A percentile compares a stretch with the other conserved stretches of the same genome.
These are phyloP conservation scores for Oryzias melastigma DNA, from an alignment of 2,113 vertebrate genomes.

Conservation along the genomic window DNA sequence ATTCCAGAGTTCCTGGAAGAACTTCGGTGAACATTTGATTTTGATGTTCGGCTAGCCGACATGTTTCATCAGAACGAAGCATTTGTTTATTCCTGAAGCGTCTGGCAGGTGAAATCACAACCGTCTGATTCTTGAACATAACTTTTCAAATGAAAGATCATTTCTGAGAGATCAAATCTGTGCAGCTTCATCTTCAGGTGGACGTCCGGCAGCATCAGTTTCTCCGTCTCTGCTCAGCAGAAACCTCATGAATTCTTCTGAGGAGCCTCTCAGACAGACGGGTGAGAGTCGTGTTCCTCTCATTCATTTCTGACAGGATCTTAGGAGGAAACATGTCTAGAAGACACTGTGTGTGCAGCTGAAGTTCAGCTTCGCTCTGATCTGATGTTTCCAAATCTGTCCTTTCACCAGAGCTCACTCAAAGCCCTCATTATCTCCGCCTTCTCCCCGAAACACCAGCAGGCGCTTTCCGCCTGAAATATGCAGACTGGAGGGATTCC, in stretches of 20 bases:
- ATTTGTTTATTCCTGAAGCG: too few species aligned
- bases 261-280: conserved; percentile 25
- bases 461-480: conserved; percentile 33
- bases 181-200: too few species aligned
- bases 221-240: neutral
- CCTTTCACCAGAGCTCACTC: conserved; percentile 63
- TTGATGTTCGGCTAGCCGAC: too few species aligned
- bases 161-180: too few species aligned
- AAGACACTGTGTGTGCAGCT: conserved; percentile 43
- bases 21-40: too few species aligned
- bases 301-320: conserved; percentile 26
- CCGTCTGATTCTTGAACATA: too few species aligned
- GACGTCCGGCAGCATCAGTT: conserved; percentile 15
- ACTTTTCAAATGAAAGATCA: too few species aligned
- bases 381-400: conserved; percentile 69
- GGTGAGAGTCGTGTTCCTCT: conserved; percentile 43
- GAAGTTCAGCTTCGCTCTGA: conserved; percentile 50
- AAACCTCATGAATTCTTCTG: conserved; percentile 26
- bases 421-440: conserved; percentile 71
- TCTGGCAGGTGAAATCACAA: too few species aligned
- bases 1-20: too few species aligned
- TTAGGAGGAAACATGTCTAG: conserved; percentile 17
- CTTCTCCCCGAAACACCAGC: conserved; percentile 11
- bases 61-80: too few species aligned
- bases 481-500: conserved; percentile 51